Evolutionary conservation across 2,888 invertebrate species (phyloP).

Genomic region (Drosophila tanythrix): DNA sequence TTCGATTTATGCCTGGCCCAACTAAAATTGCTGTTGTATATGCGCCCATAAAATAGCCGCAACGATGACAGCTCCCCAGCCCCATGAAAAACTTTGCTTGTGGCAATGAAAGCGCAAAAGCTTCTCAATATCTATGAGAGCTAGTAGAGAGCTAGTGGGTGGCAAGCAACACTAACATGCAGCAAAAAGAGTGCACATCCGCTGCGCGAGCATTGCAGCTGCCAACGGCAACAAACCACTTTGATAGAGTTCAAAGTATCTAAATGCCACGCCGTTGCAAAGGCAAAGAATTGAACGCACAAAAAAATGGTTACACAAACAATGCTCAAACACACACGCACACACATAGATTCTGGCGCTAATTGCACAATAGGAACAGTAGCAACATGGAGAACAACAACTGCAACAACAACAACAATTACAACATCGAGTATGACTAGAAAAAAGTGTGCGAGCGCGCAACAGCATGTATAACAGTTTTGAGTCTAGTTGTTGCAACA

Average conservation of each 20-base stretch:
- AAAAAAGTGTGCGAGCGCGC: constrained; percentile 68
- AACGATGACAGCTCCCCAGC: constrained; percentile 58
- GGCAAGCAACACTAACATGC: constrained; percentile 36
- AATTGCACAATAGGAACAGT: constrained; percentile 68
- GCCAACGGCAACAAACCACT: constrained; percentile 66
- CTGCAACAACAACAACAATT: constrained; percentile 30
- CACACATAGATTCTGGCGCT: constrained; percentile 48
- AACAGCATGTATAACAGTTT: constrained; percentile 71
- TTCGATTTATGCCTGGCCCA: constrained; percentile 57
- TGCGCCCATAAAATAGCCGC: constrained; percentile 74
- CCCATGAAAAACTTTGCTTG: constrained; percentile 20
- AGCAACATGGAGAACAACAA: constrained; percentile 37
- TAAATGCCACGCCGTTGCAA: constrained; percentile 50
- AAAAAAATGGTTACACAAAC: constrained; percentile 34
- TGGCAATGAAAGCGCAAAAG: constrained; percentile 53
- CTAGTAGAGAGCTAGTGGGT: constrained; percentile 22
- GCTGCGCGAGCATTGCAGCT: constrained; percentile 45
- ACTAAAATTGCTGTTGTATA: constrained; percentile 46
- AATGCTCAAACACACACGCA: constrained; percentile 27
- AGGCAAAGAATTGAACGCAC: constrained; percentile 31
- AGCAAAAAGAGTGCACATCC: neutral
- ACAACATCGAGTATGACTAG: constrained; percentile 18
- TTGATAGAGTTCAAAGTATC: constrained; percentile 75
- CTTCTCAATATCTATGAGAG: constrained; percentile 55
- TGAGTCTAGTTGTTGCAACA: constrained; percentile 42